Base-by-base conservation (phyloP, 2,888 invertebrate species). In the Melanchra persicariae region DNA sequence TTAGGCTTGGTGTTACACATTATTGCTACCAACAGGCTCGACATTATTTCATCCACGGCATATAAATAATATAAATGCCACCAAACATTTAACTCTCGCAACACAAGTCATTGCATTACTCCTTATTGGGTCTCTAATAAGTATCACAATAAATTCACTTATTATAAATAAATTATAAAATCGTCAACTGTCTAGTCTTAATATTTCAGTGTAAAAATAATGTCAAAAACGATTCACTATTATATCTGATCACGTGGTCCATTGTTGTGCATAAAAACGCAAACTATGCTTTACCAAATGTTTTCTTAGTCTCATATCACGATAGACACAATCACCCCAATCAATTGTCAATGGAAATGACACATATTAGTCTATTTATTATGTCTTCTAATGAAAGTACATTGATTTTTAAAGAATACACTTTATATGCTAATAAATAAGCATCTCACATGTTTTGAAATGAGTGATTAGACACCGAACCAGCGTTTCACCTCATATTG, bases 131-230 rank as follows among this genome's bases (percentile, higher is more conserved):
- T 92, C 90, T 88, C 92, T 91, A 91, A 91, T 91, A 92, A 93
- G 84, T 94, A 94, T 95, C 95, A 96, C 95, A 95, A 93, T 92
- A 89, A 93, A 94, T 94, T 92, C 94, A 95, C 95, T 95, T 95
- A 95, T 91, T 88, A 93, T 94, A 95, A 95, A 95, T 95, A 95
- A 95, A 95, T 95, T 94, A 95, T 93, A 93, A 93, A 95, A 93
- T 93, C 92, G 94, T 95, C 94, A 95, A 95, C 93, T 82, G 91
- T 94, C 92, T 90, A 90, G 89, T 92, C 91, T 92, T 86, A 92
- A 91, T 92, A 92, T 93, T 87, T 92, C 91, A 90, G 91, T 91
- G 91, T 90, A 92, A 93, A 94, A 95, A 93, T 92, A 94, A 95
- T 94, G 95, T 95, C 94, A 94, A 93, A 92, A 94, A 93, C 92